Evolutionary conservation across 2,888 invertebrate genomes (phyloP).

Genomic region (Coecobrya sp.): DNA sequence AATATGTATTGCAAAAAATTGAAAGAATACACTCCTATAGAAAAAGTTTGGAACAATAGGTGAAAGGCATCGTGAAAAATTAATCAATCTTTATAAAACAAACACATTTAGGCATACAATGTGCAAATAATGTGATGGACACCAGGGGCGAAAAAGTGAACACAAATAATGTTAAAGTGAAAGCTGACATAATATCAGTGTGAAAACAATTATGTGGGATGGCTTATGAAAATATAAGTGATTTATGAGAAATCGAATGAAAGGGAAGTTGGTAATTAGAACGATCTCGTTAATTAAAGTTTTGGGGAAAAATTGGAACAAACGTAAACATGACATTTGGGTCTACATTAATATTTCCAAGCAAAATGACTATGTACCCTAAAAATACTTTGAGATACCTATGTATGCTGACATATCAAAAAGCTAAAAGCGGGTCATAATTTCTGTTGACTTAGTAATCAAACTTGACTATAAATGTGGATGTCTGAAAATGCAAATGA

Average conservation of each 20-base stretch:
- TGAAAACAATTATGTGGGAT: background rate
- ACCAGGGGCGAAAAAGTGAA: background rate
- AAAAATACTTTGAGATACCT: too few species aligned
- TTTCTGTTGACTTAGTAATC: too few species aligned
- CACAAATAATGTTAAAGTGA: background rate
- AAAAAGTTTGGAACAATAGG: background rate
- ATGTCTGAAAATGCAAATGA: background rate
- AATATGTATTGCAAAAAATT: slow-evolving; percentile 28
- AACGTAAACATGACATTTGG: too few species aligned
- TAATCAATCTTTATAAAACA: background rate
- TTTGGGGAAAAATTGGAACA: too few species aligned
- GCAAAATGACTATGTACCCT: background rate
- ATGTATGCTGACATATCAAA: background rate
- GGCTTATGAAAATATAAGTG: background rate
- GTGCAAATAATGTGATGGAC: background rate
- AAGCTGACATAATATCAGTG: background rate
- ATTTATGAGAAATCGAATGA: too few species aligned
- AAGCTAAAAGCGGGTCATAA: too few species aligned
- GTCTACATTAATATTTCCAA: background rate
- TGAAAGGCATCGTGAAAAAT: background rate
- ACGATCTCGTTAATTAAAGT: too few species aligned
- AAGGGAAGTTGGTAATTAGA: too few species aligned
- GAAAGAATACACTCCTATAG: background rate
- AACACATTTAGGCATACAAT: background rate
- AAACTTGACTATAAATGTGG: too few species aligned